Base-by-base conservation (phyloP, 1,140 invertebrate genomes). In the Plectrocnemia conspersa region DNA sequence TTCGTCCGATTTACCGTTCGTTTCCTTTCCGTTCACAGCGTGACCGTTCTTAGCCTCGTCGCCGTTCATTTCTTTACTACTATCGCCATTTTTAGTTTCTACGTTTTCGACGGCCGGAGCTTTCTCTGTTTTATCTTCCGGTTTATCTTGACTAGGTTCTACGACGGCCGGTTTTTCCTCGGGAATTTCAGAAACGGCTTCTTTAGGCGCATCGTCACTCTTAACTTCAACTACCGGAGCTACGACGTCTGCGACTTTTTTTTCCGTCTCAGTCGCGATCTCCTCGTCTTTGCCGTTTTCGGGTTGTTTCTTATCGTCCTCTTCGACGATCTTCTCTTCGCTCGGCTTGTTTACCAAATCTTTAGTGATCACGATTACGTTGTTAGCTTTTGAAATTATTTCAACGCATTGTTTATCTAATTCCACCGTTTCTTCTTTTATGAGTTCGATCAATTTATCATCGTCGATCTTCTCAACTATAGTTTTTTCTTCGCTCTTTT, bases 401-500 rank as follows among this genome's bases (percentile, higher is more conserved):
- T 54, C 59, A 19, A 54, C 47, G 23, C 59, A 61, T 27, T 54
- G 55, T 38, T 55, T 61, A 23, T 58, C 59, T 22, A 61, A 55
- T 27, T 46, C 59, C 6, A 29, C 55, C 32, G 46, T 47, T 38
- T 58, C 44, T 50, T 61, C 55, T 13, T 55, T 52, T 3, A 61
- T 40, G n/a, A 61, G 27, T 15, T 56, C 38, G 33, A 57, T 54
- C 1, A 57, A n/a, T 57, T 61, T 58, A 15, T 50, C 54, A 23
- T 50, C 33, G 10, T 38, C 35, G 9, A 50, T 41, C 29, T 21
- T 23, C 13, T 42, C 40, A 11, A 49, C 32, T 25, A 49, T 47
- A 3, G 27, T 16, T 35, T 18, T 7, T 42, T 44, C 24, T 40
- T 50, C 47, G 24, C 10, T 9, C 7, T 24, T 10, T n/a, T 47